phyloP scores from a whole-genome alignment of 2,797 vertebrate genomes.

The Sphenopsis melanotis region DNA sequence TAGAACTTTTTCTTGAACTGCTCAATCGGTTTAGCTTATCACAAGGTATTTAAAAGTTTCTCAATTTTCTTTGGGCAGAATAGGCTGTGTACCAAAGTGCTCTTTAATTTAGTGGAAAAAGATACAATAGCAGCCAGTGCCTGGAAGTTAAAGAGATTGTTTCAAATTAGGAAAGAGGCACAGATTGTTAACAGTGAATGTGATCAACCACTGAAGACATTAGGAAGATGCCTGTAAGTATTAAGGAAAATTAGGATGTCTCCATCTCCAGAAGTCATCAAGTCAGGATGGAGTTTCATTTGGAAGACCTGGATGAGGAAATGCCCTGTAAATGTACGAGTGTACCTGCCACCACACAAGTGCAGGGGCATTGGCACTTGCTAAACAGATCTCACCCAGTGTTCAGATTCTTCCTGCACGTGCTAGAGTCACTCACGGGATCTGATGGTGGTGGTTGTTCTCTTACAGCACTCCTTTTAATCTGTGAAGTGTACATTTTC shows the following conservation, averaged over 20 bases:
- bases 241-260: not conserved
- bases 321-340: rapidly evolving
- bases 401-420: not conserved
- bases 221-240: not conserved
- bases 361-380: not conserved
- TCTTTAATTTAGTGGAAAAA: not conserved
- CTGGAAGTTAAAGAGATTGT: not conserved
- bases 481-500: not conserved
- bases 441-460: not conserved
- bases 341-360: not conserved
- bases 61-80: not conserved
- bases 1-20: not conserved
- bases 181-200: not conserved
- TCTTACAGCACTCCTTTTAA: not conserved
- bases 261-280: not conserved
- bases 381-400: not conserved
- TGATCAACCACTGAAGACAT: not conserved
- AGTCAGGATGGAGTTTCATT: not conserved
- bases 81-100: not conserved
- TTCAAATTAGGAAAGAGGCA: not conserved
- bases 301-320: not conserved
- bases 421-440: not conserved
- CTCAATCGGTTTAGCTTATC: not conserved
- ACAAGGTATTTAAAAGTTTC: not conserved
- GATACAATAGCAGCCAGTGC: not conserved